Evolutionary conservation across 2,797 vertebrate genomes (phyloP).

Genomic region (Esox masquinongy): DNA sequence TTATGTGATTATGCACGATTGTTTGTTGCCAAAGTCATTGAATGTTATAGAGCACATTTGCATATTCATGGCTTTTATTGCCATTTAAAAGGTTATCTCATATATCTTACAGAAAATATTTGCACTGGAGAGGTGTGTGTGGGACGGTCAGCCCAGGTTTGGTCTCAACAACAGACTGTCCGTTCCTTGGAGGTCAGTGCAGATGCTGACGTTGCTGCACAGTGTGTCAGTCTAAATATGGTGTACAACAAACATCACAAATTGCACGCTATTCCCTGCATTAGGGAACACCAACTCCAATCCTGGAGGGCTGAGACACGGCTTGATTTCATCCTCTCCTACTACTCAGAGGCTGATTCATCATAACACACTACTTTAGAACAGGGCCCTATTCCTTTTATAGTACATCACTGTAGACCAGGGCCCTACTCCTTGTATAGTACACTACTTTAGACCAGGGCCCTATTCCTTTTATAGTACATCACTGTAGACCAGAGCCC

Average conservation of each 20-base stretch:
- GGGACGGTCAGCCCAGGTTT: constrained; percentile 37
- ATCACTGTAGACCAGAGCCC: no score
- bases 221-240: constrained; percentile 24
- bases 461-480: no score
- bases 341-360: no score
- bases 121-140: constrained; percentile 40
- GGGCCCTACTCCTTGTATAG: no score
- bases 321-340: no score
- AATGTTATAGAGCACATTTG: constrained; percentile 48
- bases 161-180: constrained; percentile 16
- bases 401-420: no score
- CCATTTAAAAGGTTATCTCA: constrained; percentile 52
- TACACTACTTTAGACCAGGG: no score
- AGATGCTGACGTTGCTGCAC: neutral
- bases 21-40: constrained; percentile 48
- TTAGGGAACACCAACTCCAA: no score
- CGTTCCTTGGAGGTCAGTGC: constrained; percentile 11
- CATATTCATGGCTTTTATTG: constrained; percentile 58
- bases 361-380: no score
- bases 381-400: no score
- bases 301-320: no score
- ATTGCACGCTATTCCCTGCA: neutral
- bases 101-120: constrained; percentile 34
- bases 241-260: neutral
- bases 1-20: constrained; percentile 40